Base-by-base conservation (phyloP, 2,113 vertebrate genomes). In the Mustela nigripes region DNA sequence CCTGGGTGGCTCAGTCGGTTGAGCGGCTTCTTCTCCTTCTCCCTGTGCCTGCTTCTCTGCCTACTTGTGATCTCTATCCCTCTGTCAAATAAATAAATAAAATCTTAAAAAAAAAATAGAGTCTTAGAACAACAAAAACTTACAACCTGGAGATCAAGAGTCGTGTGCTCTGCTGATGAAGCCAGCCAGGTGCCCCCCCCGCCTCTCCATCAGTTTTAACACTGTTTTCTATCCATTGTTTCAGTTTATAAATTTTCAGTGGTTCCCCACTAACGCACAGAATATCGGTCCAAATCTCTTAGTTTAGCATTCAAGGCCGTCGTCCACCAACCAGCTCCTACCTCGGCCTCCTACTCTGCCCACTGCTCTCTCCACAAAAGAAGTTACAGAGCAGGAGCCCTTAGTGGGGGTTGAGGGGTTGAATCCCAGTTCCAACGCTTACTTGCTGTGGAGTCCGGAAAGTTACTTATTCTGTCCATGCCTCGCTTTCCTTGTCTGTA, bases 361-460 rank as follows among this genome's bases (percentile, higher is more conserved):
- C 58, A 4, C 21, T 4, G 11, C 15, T n/a, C 39, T n/a, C 16
- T 42, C 67, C 74, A 28, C 16, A 18, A 31, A 56, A 10, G 62
- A 56, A 39, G 48, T 12, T 2, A 12, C 39, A 21, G 53, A 58
- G 26, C 39, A 24, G 67, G 78, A 42, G 0, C 15, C 69, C 48
- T 89, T 4, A 0, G 1, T 28, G 63, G 53, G 65, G 33, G 16
- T 1, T 1, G 0, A 1, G 53, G 65, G 45, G 31, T 63, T 74
- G 74, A 36, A 73, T 94, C 56, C 36, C 45, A 56, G 0, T 91
- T 53, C 82, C 16, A 36, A 56, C 83, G 42, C 45, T 56, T 58
- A 24, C 1, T 21, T 92, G 60, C 65, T 81, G 0, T 33, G 33
- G 58, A 48, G 14, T 4, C 28, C n/a, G 36, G 26, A 36, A 36